These are phyloP conservation scores for Sesamia nonagrioides DNA, from an alignment of 1,140 invertebrate species.

Conservation along the genomic window DNA sequence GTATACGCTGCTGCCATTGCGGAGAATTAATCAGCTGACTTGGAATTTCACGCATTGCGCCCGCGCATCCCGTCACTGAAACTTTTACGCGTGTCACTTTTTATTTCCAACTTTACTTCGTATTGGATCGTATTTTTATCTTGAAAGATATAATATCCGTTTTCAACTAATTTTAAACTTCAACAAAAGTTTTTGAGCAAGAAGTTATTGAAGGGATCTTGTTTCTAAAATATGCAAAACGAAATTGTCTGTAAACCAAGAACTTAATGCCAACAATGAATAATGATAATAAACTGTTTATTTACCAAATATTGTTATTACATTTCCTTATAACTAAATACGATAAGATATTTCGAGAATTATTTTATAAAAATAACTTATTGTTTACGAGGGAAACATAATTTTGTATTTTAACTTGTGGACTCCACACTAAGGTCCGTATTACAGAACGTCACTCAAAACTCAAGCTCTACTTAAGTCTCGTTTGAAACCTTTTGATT, in stretches of 20 bases:
- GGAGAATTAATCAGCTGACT: conserved; percentile 50
- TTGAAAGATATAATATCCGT: background rate
- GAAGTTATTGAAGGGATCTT: background rate
- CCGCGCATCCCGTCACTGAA: conserved; percentile 50
- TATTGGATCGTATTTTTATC: conserved; percentile 31
- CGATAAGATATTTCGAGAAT: no score
- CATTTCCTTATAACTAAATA: no score
- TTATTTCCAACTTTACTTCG: conserved; percentile 35
- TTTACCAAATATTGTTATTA: no score
- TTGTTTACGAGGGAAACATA: no score
- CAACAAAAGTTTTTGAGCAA: background rate
- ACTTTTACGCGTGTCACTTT: conserved; percentile 43
- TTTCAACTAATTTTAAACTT: background rate
- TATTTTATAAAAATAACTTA: no score
- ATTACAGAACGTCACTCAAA: no score
- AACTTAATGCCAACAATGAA: background rate
- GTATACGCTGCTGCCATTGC: conserved; percentile 9
- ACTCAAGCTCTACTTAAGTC: no score
- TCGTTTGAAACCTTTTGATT: no score
- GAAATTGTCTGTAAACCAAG: background rate
- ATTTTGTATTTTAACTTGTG: no score
- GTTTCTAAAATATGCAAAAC: conserved; percentile 8
- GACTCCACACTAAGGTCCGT: no score
- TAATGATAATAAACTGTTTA: background rate
- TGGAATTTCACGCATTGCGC: conserved; percentile 55